phyloP scores from a whole-genome alignment of 2,113 vertebrate species.

The Myodes glareolus region DNA sequence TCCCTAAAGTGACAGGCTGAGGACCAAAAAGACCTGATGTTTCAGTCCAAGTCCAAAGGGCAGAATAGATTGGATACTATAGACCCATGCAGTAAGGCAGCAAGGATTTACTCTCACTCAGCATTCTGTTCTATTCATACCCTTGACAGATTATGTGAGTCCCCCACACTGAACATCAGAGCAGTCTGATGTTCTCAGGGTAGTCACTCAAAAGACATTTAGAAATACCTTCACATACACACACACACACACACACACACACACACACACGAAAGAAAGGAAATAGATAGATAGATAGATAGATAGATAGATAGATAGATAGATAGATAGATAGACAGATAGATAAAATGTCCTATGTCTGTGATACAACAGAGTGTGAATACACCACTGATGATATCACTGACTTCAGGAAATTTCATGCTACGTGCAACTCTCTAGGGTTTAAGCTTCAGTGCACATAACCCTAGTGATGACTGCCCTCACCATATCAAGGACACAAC shows the following conservation, averaged over 20 bases:
- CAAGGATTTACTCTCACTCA: background rate
- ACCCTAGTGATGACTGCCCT: background rate
- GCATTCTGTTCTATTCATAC: background rate
- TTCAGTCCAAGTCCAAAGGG: background rate
- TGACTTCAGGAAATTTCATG: background rate
- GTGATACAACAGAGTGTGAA: background rate
- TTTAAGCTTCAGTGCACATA: background rate
- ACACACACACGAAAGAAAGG: background rate
- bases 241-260: background rate
- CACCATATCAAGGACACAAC: background rate
- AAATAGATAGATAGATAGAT: background rate
- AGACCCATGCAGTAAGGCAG: background rate
- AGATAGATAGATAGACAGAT: background rate
- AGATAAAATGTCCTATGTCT: background rate
- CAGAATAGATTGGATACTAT: background rate
- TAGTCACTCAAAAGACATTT: background rate
- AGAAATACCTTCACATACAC: background rate
- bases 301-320: background rate
- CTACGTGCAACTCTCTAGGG: background rate
- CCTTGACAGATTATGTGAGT: background rate
- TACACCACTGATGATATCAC: background rate
- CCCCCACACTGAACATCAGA: accelerated
- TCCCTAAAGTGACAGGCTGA: background rate
- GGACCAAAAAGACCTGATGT: background rate
- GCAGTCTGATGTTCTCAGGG: background rate